Conservation (phyloP, 2,113 vertebrate species). For the Mustelus asterias region DNA sequence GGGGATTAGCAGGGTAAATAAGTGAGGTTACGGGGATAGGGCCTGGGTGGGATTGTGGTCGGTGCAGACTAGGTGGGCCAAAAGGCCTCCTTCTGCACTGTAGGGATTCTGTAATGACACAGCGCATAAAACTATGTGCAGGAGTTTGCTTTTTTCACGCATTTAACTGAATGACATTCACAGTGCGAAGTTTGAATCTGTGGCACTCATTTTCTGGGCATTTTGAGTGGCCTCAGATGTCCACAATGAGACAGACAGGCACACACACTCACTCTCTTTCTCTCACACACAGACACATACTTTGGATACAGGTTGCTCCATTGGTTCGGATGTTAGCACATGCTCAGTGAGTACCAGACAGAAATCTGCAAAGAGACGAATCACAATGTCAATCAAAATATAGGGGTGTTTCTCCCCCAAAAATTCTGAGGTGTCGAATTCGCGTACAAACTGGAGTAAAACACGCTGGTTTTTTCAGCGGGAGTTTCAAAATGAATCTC, state of each 20-base stretch:
- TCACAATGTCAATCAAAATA: background rate
- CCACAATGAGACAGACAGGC: background rate
- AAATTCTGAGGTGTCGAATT: no score
- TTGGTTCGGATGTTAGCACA: background rate
- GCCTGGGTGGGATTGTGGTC: no score
- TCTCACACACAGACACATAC: background rate
- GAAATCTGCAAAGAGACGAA: background rate
- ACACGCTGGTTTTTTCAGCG: no score
- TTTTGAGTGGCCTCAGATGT: background rate
- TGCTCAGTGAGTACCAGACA: background rate
- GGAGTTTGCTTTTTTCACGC: background rate
- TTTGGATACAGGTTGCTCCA: background rate
- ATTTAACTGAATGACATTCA: background rate
- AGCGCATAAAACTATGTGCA: background rate
- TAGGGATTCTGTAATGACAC: no score
- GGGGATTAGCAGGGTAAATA: no score
- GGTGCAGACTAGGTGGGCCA: no score
- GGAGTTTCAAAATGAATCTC: no score
- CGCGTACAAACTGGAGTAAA: no score
- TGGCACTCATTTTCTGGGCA: background rate
- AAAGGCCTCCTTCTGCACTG: no score
- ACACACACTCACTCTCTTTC: no score
- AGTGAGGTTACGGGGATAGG: no score
- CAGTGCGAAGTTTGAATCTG: background rate
- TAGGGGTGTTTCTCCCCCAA: no score